Percentiles rank a stretch among this genome's conserved stretches.
Conservation (phyloP, 2,888 invertebrate species). For the Elysia crispata region DNA sequence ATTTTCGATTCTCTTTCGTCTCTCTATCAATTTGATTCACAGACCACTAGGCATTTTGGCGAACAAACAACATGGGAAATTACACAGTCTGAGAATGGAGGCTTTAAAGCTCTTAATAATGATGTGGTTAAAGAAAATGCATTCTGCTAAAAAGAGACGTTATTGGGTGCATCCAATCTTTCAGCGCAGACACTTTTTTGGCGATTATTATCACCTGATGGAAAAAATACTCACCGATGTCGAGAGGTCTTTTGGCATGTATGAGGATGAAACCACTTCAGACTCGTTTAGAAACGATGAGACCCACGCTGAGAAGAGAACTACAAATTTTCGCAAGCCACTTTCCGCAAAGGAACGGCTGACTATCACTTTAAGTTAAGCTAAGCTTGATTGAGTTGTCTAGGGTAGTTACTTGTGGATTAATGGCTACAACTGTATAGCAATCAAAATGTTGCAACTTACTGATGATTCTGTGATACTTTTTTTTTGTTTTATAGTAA, state of each 20-base stretch:
- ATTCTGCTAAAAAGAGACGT: too few relatives aligned
- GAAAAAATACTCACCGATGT: conserved; percentile 15
- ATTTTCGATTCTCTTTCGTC: too few relatives aligned
- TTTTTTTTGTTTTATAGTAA: too few relatives aligned
- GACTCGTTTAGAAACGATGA: background rate
- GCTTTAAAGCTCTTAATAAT: too few relatives aligned
- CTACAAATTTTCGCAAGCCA: conserved; percentile 32
- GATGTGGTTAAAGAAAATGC: too few relatives aligned
- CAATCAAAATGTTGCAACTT: too few relatives aligned
- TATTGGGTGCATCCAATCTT: conserved; percentile 25
- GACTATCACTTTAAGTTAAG: conserved; percentile 28
- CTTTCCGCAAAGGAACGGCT: conserved; percentile 26
- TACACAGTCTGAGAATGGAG: too few relatives aligned
- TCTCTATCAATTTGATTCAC: too few relatives aligned
- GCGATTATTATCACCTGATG: conserved; percentile 27
- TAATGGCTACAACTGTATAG: background rate
- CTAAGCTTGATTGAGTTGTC: conserved; percentile 2
- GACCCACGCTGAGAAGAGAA: conserved; percentile 5
- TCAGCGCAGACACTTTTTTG: background rate
- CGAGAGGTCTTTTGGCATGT: conserved; percentile 10
- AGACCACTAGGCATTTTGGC: too few relatives aligned
- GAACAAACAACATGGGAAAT: too few relatives aligned
- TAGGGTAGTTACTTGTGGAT: background rate
- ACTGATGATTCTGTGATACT: too few relatives aligned
- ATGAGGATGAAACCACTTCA: conserved; percentile 32